Evolutionary conservation across 2,113 vertebrate species (phyloP), one percentile per base, ranked within the genome.

Genomic region (Lycocorax pyrrhopterus): DNA sequence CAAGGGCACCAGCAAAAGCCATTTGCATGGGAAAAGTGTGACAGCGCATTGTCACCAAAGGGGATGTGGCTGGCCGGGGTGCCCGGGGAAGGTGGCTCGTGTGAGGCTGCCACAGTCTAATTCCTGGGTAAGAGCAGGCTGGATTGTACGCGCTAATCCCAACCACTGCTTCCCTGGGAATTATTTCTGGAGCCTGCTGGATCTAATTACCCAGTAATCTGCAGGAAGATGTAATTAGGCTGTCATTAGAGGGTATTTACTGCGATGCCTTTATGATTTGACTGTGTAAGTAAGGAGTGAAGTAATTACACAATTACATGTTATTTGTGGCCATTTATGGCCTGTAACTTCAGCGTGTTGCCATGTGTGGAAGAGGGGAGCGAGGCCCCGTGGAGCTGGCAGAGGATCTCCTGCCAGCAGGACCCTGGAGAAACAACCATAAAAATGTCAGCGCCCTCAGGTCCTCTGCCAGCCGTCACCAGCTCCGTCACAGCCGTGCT

Each of bases 191-290:
- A 96, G 92, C 95, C 95, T 93, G 94, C 93, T 96, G 91, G 96
- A 97, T 97, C 96, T 97, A 97, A 96, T 97, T 97, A 97, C 88
- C 86, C 91, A 29, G 95, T 96, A 97, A 96, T 97, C 96, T 96
- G 94, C 93, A 97, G 96, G 96, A 95, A 97, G 96, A 96, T 93
- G 95, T 97, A 97, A 97, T 97, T 97, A 97, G 95, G 91, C 95
- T 95, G 95, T 95, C 95, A 96, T 96, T 96, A 96, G 95, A 94
- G 93, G 92, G 93, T 92, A 96, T 96, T 94, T 96, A 96, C 95
- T 95, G 94, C 21, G 62, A 97, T 96, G 95, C 90, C 85, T 93
- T 95, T 96, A 96, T 91, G 86, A 95, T 97, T 96, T 96, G 89
- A 95, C 93, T 94, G 91, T 94, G 94, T 95, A 92, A 96, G 94